phyloP scores from a whole-genome alignment of 2,797 vertebrate species.

The Eutrigla gurnardus region DNA sequence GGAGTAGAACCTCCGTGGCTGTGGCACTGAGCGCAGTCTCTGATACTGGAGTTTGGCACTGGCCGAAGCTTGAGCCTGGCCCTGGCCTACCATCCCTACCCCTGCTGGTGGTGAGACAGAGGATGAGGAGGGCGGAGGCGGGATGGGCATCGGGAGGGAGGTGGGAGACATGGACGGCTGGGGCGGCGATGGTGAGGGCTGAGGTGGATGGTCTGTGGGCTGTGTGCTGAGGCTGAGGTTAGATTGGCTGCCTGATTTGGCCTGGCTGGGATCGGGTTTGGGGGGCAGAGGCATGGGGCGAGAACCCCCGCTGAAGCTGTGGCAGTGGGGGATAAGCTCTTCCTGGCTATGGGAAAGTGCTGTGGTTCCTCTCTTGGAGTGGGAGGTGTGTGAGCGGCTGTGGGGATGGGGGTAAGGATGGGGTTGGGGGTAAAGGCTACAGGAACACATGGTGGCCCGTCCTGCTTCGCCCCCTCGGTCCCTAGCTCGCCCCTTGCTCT shows the following conservation, averaged over 20 bases:
- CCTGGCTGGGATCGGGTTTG: slow-evolving; percentile 80
- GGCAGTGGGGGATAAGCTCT: slow-evolving; percentile 87
- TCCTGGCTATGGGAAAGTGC: slow-evolving; percentile 86
- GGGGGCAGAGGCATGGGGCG: slow-evolving; percentile 82
- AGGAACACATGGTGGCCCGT: slow-evolving; percentile 80
- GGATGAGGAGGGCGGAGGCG: slow-evolving; percentile 84
- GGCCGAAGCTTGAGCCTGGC: slow-evolving; percentile 83
- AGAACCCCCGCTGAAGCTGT: slow-evolving; percentile 85
- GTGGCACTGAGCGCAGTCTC: slow-evolving; percentile 89
- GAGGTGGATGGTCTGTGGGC: slow-evolving; percentile 80
- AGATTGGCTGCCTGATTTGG: slow-evolving; percentile 87
- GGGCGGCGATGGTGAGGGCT: slow-evolving; percentile 82
- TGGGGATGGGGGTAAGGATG: slow-evolving; percentile 84
- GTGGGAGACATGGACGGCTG: slow-evolving; percentile 83
- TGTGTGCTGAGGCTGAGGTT: slow-evolving; percentile 86
- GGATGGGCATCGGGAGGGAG: slow-evolving; percentile 85
- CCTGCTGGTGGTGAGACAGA: slow-evolving; percentile 83
- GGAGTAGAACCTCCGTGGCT: slow-evolving; percentile 89
- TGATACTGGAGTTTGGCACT: slow-evolving; percentile 93
- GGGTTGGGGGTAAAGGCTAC: slow-evolving; percentile 83
- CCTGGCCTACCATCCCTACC: slow-evolving; percentile 82
- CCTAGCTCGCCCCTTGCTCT: slow-evolving; percentile 71
- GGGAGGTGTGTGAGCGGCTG: slow-evolving; percentile 80
- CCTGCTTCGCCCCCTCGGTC: slow-evolving; percentile 74
- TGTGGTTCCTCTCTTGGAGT: slow-evolving; percentile 79